A percentile compares a stretch with the other conserved stretches of the same genome.
Conservation (phyloP, 1,140 invertebrate species). For the Magallana angulata region DNA sequence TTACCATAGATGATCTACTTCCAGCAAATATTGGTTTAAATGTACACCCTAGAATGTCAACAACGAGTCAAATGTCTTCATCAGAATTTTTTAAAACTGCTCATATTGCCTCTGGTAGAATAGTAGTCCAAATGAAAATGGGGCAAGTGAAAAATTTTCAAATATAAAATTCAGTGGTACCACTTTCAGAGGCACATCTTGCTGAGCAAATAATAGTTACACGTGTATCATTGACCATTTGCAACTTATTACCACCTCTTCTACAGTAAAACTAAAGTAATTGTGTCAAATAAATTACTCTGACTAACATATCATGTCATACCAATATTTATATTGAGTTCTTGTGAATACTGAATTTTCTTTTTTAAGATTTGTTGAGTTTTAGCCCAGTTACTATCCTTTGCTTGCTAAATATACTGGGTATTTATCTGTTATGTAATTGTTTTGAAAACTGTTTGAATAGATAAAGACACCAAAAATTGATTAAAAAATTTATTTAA, state of each 20-base stretch:
- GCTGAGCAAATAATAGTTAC: conserved; percentile 42
- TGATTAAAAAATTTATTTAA: background rate
- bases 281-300: too few relatives aligned
- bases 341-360: too few relatives aligned
- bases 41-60: conserved; percentile 34
- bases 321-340: too few relatives aligned
- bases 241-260: conserved; percentile 47
- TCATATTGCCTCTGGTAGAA: conserved; percentile 2
- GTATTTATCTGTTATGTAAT: too few relatives aligned
- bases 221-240: conserved; percentile 31
- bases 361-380: too few relatives aligned
- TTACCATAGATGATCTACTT: conserved; percentile 46
- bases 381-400: too few relatives aligned
- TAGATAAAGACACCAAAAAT: background rate
- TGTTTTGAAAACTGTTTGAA: too few relatives aligned
- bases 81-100: conserved; percentile 3
- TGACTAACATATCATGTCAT: too few relatives aligned
- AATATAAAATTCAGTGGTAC: background rate
- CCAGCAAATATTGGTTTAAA: conserved; percentile 36
- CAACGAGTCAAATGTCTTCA: conserved; percentile 30
- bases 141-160: background rate
- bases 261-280: background rate
- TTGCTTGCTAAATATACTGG: too few relatives aligned
- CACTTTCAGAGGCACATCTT: conserved; percentile 39
- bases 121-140: conserved; percentile 21